Evolutionary conservation across 2,888 invertebrate species (phyloP).

Genomic region (Kuschelorhynchus macadamiae): DNA sequence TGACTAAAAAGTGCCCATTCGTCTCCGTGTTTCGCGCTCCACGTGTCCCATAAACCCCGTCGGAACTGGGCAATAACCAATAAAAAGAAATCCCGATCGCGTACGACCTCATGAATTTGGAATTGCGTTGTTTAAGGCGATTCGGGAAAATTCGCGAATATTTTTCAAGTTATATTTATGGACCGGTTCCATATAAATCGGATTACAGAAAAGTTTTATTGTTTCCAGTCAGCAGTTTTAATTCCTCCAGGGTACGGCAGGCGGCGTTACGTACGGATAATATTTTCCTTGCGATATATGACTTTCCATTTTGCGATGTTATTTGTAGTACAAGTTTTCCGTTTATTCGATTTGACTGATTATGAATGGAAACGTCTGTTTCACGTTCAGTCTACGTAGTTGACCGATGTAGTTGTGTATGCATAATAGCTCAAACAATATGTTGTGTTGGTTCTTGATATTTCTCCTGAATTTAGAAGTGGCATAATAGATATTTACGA

Average conservation of each 20-base stretch:
- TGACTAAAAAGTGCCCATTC: constrained; percentile 1
- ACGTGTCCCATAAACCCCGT: constrained; percentile 25
- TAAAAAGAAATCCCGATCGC: constrained; percentile 32
- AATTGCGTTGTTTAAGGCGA: constrained; percentile 24
- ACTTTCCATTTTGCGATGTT: too few relatives aligned
- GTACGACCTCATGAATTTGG: constrained; percentile 33
- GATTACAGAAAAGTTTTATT: constrained; percentile 33
- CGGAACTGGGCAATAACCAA: constrained; percentile 28
- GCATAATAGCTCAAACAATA: too few relatives aligned
- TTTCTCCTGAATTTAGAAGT: too few relatives aligned
- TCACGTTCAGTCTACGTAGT: too few relatives aligned
- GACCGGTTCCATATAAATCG: constrained; percentile 13
- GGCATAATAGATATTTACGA: too few relatives aligned
- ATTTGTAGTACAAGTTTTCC: too few relatives aligned
- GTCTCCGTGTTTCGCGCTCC: constrained; percentile 8
- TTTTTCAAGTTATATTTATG: constrained; percentile 33
- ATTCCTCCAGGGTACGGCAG: constrained; percentile 2
- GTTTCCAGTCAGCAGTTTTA: constrained; percentile 20
- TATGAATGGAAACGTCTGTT: too few relatives aligned
- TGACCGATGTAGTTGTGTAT: too few relatives aligned
- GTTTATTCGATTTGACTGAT: too few relatives aligned
- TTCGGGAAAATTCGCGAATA: constrained; percentile 20
- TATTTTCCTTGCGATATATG: too few relatives aligned
- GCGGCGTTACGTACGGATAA: not conserved
- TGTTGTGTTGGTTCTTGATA: too few relatives aligned